These are phyloP conservation scores for Hypsopygia costalis DNA, from an alignment of 2,888 invertebrate species.

Conservation along the genomic window DNA sequence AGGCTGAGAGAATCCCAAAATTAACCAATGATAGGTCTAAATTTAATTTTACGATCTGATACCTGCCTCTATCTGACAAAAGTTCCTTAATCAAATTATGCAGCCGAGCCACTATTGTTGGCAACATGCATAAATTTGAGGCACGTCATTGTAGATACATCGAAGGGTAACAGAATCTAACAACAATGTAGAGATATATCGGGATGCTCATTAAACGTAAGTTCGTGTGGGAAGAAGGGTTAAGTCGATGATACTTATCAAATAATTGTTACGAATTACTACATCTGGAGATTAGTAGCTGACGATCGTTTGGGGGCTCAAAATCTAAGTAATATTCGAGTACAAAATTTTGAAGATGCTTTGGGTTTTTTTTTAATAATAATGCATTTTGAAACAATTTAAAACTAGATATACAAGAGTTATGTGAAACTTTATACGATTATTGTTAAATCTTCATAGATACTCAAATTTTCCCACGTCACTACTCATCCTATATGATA, in stretches of 20 bases:
- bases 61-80: constrained; percentile 72
- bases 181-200: constrained; percentile 64
- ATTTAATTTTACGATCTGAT: constrained; percentile 78
- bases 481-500: no score
- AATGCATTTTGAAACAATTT: no score
- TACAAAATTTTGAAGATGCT: not conserved
- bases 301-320: constrained; percentile 11
- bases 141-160: constrained; percentile 64
- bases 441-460: no score
- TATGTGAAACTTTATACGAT: no score
- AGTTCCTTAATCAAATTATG: constrained; percentile 77
- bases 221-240: constrained; percentile 76
- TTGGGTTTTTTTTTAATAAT: no score
- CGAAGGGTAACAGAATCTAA: constrained; percentile 60
- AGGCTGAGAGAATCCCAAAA: constrained; percentile 73
- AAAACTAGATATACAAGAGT: no score
- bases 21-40: constrained; percentile 78
- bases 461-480: no score
- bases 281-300: constrained; percentile 49
- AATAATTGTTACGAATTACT: constrained; percentile 75
- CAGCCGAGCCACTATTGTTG: constrained; percentile 74
- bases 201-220: constrained; percentile 61
- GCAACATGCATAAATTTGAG: constrained; percentile 73
- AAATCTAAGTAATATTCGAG: constrained; percentile 11
- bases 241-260: constrained; percentile 72